phyloP scores from a whole-genome alignment of 2,113 vertebrate genomes.

The Empidonax alnorum region DNA sequence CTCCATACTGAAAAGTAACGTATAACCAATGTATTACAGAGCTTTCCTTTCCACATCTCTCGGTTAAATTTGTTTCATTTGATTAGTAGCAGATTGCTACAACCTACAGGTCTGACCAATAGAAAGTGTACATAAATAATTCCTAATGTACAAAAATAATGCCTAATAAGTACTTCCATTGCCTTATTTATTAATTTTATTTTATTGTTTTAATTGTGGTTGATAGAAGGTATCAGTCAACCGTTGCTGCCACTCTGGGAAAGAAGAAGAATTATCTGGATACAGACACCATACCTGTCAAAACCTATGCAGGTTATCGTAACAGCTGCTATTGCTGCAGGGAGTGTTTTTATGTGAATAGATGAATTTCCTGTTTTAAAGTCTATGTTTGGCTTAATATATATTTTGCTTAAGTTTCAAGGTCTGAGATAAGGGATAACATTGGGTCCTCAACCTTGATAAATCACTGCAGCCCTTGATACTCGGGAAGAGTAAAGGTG shows the following conservation, averaged over 20 bases:
- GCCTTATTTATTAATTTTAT: not conserved
- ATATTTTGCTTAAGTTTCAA: not conserved
- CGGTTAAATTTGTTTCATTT: not conserved
- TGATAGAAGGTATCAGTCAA: not conserved
- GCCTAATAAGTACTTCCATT: not conserved
- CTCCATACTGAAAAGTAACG: not conserved
- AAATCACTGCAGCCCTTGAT: not conserved
- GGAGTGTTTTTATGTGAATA: not conserved
- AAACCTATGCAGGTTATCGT: not conserved
- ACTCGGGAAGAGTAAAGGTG: not conserved
- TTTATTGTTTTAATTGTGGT: not conserved
- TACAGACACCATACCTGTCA: not conserved
- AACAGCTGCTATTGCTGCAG: not conserved
- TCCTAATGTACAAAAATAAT: not conserved
- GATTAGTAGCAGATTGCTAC: not conserved
- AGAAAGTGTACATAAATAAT: not conserved
- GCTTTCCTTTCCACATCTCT: not conserved
- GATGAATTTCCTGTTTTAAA: not conserved
- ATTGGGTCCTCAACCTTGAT: not conserved
- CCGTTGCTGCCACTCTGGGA: not conserved
- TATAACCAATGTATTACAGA: not conserved
- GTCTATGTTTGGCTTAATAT: not conserved
- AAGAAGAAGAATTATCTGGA: not conserved
- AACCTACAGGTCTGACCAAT: not conserved
- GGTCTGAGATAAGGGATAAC: not conserved